Base-by-base conservation (phyloP, 2,888 invertebrate genomes). In the Caenorhabditis japonica region DNA sequence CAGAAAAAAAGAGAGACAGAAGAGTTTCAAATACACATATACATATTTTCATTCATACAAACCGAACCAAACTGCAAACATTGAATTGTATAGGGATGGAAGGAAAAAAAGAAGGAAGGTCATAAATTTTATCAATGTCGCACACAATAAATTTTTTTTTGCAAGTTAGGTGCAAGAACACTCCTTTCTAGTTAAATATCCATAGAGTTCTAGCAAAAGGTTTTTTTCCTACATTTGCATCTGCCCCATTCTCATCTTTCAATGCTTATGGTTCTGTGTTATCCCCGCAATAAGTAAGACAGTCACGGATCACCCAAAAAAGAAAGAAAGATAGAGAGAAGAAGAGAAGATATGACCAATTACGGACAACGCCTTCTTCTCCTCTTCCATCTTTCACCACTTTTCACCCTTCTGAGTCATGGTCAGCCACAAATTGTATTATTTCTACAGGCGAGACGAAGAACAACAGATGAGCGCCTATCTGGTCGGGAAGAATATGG, bases 381-480 rank as follows among this genome's bases (percentile, higher is more conserved):
- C n/a, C n/a, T n/a, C n/a, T n/a, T 34, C 41, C 15, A 8, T 15
- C 25, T 46, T 36, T n/a, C 30, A 4, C 13, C 4, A 19, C 21
- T 23, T 46, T 12, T 4, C 46, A 19, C 64, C 64, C 56, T 56
- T n/a, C 66, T 66, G 66, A 66, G 66, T 66, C 56, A 66, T 66
- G 56, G 66, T 66, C 66, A 66, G 19, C 33, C 43, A n/a, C 38
- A 36, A 51, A 66, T 51, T 47, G 66, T 66, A 66, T 56, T 66
- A 66, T 66, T 66, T 66, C 66, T 66, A 49, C 56, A 66, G 66
- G 21, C 66, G 66, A 66, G 66, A 66, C 56, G 66, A 66, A 56
- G 66, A 66, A 66, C 66, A 66, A 56, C 66, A 66, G 66, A 66
- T 66, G 66, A 66, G 66, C 38, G 66, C 66, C 66, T 66, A 56